Conservation (phyloP, 2,888 invertebrate species). For the Iselma pallidipennis region DNA sequence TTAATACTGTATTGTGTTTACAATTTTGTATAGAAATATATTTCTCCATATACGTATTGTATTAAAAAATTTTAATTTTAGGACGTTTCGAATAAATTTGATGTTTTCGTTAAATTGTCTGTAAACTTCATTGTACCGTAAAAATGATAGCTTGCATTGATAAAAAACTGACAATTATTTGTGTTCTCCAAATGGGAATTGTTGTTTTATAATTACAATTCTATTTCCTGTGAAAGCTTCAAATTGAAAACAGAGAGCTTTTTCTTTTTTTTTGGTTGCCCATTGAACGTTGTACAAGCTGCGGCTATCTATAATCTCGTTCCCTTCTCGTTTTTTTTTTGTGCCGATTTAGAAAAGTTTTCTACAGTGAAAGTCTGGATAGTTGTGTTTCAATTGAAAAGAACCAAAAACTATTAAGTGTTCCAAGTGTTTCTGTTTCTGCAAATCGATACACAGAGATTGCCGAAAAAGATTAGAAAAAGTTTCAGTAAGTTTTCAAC, state of each 20-base stretch:
- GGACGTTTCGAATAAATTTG: background rate
- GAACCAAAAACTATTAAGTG: background rate
- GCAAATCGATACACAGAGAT: too few species aligned
- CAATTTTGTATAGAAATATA: too few species aligned
- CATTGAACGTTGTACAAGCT: background rate
- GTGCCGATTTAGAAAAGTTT: background rate
- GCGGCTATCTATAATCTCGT: background rate
- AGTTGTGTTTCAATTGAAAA: background rate
- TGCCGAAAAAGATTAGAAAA: too few species aligned
- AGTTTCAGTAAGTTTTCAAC: too few species aligned
- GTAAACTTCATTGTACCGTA: background rate
- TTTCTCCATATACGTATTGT: too few species aligned
- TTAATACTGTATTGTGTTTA: too few species aligned
- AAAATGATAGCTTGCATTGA: too few species aligned
- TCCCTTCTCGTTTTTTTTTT: background rate
- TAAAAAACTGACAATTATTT: background rate
- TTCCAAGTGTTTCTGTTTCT: too few species aligned
- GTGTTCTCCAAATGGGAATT: background rate
- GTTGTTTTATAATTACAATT: background rate
- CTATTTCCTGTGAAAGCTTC: background rate
- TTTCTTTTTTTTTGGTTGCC: background rate
- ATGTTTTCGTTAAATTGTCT: background rate
- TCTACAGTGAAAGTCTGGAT: background rate
- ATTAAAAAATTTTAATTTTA: background rate
- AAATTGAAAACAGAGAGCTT: background rate